These are phyloP conservation scores for Dermolepida albohirtum DNA, from an alignment of 2,888 invertebrate genomes.

Conservation along the genomic window DNA sequence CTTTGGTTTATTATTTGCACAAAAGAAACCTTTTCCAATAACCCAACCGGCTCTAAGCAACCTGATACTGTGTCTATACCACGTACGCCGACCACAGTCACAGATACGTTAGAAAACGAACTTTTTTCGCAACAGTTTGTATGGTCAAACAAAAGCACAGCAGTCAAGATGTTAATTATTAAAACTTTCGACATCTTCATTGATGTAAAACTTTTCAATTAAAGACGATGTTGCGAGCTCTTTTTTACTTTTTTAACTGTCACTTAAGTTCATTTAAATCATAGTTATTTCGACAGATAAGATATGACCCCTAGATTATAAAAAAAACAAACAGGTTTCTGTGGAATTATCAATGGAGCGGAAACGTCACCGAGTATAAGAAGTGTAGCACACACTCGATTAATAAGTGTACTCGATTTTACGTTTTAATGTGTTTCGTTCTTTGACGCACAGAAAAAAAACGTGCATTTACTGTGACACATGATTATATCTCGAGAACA, in stretches of 20 bases:
- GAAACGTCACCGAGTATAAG: conserved; percentile 11
- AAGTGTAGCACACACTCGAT: background rate
- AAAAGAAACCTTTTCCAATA: conserved; percentile 55
- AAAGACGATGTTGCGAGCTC: conserved; percentile 17
- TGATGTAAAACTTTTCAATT: conserved; percentile 13
- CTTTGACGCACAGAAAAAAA: conserved; percentile 7
- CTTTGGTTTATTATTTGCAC: conserved; percentile 58
- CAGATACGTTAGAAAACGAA: conserved; percentile 56
- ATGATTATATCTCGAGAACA: conserved; percentile 11
- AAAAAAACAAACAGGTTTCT: conserved; percentile 36
- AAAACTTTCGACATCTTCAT: conserved; percentile 32
- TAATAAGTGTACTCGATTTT: conserved; percentile 15
- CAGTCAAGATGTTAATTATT: conserved; percentile 8
- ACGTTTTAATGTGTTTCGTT: conserved; percentile 14
- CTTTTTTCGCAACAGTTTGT: conserved; percentile 49
- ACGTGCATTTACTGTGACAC: conserved; percentile 20
- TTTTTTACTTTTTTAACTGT: conserved; percentile 40
- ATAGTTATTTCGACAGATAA: conserved; percentile 34
- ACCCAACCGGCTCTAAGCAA: conserved; percentile 55
- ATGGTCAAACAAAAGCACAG: background rate
- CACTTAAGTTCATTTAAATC: conserved; percentile 22
- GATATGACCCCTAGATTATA: conserved; percentile 40
- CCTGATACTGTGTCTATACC: conserved; percentile 55
- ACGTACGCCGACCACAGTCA: conserved; percentile 57
- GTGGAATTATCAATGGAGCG: conserved; percentile 37